A percentile compares a stretch with the other conserved stretches of the same genome.
Evolutionary conservation across 2,888 invertebrate species (phyloP).

Genomic region (Ochropleura plecta): DNA sequence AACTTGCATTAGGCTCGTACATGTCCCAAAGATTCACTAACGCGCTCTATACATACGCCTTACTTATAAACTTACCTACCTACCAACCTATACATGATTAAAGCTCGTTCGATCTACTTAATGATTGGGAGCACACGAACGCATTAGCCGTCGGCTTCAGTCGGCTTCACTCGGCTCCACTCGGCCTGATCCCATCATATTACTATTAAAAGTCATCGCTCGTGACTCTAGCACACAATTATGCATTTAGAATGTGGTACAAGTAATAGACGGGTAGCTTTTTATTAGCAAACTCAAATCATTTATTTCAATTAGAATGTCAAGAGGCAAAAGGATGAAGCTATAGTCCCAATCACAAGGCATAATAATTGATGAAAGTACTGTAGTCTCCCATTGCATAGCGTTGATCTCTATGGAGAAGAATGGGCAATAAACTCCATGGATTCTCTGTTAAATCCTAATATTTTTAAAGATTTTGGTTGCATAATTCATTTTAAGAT

Average conservation of each 20-base stretch:
- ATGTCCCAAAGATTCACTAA: background rate
- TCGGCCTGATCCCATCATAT: slow-evolving; percentile 69
- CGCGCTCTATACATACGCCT: background rate
- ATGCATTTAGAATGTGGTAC: slow-evolving; percentile 70
- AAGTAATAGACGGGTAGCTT: slow-evolving; percentile 36
- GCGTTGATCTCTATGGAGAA: too few species aligned
- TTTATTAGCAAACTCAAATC: background rate
- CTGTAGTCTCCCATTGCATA: too few species aligned
- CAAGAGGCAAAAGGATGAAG: too few species aligned
- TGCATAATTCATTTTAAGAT: too few species aligned
- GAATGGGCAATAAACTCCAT: too few species aligned
- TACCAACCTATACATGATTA: background rate
- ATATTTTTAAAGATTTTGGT: too few species aligned
- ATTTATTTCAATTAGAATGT: too few species aligned
- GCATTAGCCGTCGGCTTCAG: slow-evolving; percentile 62
- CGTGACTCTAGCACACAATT: slow-evolving; percentile 77
- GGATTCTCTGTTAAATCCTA: too few species aligned
- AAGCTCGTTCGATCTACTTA: slow-evolving; percentile 55
- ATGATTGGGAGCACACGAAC: slow-evolving; percentile 61
- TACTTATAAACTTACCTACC: background rate
- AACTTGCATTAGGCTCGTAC: background rate
- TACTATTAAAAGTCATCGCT: slow-evolving; percentile 81
- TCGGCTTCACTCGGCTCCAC: slow-evolving; percentile 9
- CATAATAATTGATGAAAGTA: too few species aligned
- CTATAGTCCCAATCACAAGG: too few species aligned